These are phyloP conservation scores for Drosophila tripunctata DNA, from an alignment of 2,888 invertebrate species.

Conservation along the genomic window DNA sequence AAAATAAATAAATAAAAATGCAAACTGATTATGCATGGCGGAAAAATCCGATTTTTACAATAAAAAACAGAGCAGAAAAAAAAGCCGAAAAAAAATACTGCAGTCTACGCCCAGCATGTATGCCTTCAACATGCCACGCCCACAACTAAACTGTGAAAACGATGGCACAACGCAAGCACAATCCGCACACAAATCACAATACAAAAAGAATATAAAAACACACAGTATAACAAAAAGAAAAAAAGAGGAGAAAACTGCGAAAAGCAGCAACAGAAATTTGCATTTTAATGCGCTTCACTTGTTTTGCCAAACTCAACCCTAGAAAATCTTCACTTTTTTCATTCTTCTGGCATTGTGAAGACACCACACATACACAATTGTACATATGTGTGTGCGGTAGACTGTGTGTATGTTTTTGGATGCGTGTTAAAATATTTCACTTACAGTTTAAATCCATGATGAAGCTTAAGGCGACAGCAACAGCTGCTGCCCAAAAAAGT, in stretches of 20 bases:
- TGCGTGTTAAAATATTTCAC: slow-evolving; percentile 35
- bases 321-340: slow-evolving; percentile 38
- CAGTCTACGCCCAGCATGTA: slow-evolving; percentile 41
- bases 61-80: neutral
- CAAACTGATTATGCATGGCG: slow-evolving; percentile 78
- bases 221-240: slow-evolving; percentile 47
- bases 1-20: slow-evolving; percentile 78
- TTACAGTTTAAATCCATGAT: slow-evolving; percentile 31
- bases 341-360: slow-evolving; percentile 24
- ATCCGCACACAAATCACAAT: slow-evolving; percentile 69
- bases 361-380: slow-evolving; percentile 1
- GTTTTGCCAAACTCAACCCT: slow-evolving; percentile 55
- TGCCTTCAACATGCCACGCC: slow-evolving; percentile 57
- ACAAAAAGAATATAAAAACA: slow-evolving; percentile 9
- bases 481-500: slow-evolving; percentile 31
- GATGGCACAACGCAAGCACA: slow-evolving; percentile 31
- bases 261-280: slow-evolving; percentile 62
- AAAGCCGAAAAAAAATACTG: slow-evolving; percentile 27
- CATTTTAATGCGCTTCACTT: slow-evolving; percentile 80
- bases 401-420: neutral
- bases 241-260: slow-evolving; percentile 43
- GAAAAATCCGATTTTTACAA: slow-evolving; percentile 67
- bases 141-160: slow-evolving; percentile 68
- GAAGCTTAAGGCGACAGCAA: slow-evolving; percentile 27
- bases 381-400: neutral